These are phyloP conservation scores for Tigriopus californicus DNA, from an alignment of 2,888 invertebrate genomes.

Conservation along the genomic window DNA sequence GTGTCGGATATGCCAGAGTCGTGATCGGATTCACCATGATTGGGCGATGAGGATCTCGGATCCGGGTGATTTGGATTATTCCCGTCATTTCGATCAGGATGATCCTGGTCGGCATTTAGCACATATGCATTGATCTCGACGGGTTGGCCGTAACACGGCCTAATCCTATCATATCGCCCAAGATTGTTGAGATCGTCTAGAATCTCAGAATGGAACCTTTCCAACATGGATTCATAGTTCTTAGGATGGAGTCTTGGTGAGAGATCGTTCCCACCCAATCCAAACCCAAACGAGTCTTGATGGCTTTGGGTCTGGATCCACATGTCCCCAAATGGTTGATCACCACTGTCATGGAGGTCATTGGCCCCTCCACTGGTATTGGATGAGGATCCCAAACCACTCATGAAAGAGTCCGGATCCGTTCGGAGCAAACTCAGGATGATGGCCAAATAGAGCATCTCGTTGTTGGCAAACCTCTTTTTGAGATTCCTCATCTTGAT, in stretches of 20 bases:
- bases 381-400: slow-evolving; percentile 20
- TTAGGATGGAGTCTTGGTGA: slow-evolving; percentile 42
- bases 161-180: slow-evolving; percentile 39
- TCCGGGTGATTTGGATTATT: neutral
- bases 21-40: neutral
- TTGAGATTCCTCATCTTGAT: slow-evolving; percentile 54
- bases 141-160: slow-evolving; percentile 20
- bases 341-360: neutral
- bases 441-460: slow-evolving; percentile 58
- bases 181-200: slow-evolving; percentile 53
- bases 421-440: slow-evolving; percentile 58
- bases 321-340: neutral
- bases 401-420: slow-evolving; percentile 48
- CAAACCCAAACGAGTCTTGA: neutral
- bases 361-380: neutral
- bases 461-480: slow-evolving; percentile 53
- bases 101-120: slow-evolving; percentile 34
- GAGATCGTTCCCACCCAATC: neutral
- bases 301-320: neutral
- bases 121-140: slow-evolving; percentile 33
- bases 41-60: neutral
- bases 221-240: slow-evolving; percentile 45
- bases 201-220: slow-evolving; percentile 48
- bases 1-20: slow-evolving; percentile 1
- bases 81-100: neutral